Conservation (phyloP, 2,113 vertebrate genomes). For the Macroglossus sobrinus region DNA sequence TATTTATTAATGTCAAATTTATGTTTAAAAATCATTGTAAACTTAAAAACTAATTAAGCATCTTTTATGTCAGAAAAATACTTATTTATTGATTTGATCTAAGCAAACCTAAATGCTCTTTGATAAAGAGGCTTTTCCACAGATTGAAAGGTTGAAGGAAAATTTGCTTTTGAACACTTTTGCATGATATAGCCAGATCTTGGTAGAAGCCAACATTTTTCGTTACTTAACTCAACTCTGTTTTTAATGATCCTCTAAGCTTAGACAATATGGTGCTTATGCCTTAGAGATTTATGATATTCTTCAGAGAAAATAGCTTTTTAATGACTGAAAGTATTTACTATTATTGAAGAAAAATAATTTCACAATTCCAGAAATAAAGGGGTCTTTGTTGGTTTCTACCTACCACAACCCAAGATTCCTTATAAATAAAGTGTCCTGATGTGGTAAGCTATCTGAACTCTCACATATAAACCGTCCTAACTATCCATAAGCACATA, state of each 20-base stretch:
- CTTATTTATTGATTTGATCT: background rate
- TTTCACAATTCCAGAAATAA: background rate
- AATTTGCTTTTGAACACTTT: background rate
- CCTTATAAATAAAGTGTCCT: background rate
- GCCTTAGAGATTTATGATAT: background rate
- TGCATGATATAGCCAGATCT: background rate
- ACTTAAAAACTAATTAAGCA: slow-evolving; percentile 6
- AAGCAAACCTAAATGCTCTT: background rate
- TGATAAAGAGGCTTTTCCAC: background rate
- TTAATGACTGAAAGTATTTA: slow-evolving; percentile 19
- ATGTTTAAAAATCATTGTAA: background rate
- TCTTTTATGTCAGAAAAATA: slow-evolving; percentile 17
- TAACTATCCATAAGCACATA: background rate
- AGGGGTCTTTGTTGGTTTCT: background rate
- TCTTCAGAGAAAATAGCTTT: background rate
- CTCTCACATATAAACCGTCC: background rate
- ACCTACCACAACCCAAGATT: background rate
- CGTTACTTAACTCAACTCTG: background rate
- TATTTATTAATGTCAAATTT: slow-evolving; percentile 16
- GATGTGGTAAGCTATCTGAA: background rate
- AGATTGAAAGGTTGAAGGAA: background rate
- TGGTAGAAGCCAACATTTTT: background rate
- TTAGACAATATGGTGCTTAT: background rate
- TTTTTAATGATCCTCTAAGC: background rate
- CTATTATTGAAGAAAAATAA: background rate